phyloP scores from a whole-genome alignment of 1,140 invertebrate species.

The Anastatus disparis region DNA sequence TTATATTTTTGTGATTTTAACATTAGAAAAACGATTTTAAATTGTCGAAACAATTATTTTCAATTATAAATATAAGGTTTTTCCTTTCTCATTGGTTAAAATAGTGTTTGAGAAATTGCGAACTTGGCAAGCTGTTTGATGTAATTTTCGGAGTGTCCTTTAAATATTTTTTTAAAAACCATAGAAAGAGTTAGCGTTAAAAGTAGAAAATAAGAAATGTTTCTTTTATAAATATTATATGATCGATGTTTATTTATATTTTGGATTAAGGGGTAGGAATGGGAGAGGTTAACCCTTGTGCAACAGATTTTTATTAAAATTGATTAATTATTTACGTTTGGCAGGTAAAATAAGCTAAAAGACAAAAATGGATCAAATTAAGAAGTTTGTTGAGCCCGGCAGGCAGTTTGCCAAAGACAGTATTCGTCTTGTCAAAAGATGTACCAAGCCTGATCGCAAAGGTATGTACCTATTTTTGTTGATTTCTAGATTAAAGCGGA shows the following conservation, averaged over 20 bases:
- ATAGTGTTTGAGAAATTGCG: not conserved
- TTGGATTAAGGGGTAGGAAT: too few relatives aligned
- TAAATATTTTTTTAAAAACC: too few relatives aligned
- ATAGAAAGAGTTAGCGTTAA: too few relatives aligned
- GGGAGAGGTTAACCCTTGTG: constrained; percentile 8
- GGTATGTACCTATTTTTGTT: constrained; percentile 69
- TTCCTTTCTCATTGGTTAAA: too few relatives aligned
- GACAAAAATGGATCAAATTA: constrained; percentile 93
- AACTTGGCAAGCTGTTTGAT: constrained; percentile 9
- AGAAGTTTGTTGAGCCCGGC: constrained; percentile 93
- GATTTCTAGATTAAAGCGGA: not conserved
- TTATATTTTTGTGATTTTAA: too few relatives aligned
- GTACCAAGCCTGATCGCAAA: constrained; percentile 99
- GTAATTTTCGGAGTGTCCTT: not conserved
- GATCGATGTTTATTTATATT: too few relatives aligned
- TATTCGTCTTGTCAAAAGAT: constrained; percentile 95
- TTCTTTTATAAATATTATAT: too few relatives aligned
- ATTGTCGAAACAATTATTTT: too few relatives aligned
- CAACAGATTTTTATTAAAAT: constrained; percentile 35
- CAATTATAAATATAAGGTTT: too few relatives aligned
- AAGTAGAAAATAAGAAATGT: too few relatives aligned
- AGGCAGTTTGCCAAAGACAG: constrained; percentile 98
- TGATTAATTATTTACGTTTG: not conserved
- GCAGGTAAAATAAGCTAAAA: not conserved
- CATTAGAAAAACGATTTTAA: too few relatives aligned